These are phyloP conservation scores for Thinocorus orbignyianus DNA, from an alignment of 2,113 vertebrate species.

Conservation along the genomic window DNA sequence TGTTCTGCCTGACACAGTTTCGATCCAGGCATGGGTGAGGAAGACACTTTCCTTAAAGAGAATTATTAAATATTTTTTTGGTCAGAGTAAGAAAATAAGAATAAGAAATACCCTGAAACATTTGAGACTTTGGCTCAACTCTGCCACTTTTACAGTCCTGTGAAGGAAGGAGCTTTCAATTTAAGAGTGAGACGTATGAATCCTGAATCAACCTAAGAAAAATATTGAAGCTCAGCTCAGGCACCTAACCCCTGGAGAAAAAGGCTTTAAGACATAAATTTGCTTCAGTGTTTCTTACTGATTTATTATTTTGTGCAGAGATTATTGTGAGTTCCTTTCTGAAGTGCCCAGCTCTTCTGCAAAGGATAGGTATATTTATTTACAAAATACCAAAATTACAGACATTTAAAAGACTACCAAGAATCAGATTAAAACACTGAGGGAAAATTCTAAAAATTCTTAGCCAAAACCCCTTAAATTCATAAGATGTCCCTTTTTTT, in stretches of 20 bases:
- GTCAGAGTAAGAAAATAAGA: neutral
- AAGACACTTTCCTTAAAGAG: neutral
- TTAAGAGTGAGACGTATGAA: neutral
- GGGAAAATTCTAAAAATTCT: neutral
- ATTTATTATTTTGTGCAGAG: neutral
- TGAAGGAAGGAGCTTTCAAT: neutral
- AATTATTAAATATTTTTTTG: neutral
- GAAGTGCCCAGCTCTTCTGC: neutral
- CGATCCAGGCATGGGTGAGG: neutral
- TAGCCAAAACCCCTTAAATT: neutral
- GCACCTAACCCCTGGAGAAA: neutral
- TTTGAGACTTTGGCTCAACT: neutral
- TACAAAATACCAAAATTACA: neutral
- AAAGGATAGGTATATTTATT: neutral
- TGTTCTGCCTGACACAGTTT: neutral
- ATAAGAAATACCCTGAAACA: neutral
- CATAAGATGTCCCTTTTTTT: neutral
- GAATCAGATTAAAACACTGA: neutral
- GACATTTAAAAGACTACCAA: neutral
- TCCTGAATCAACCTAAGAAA: neutral
- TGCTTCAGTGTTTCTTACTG: neutral
- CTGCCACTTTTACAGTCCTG: neutral
- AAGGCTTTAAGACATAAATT: neutral
- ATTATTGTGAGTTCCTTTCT: neutral
- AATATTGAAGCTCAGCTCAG: neutral